phyloP scores from a whole-genome alignment of 2,113 vertebrate genomes.

The Microcebus murinus region DNA sequence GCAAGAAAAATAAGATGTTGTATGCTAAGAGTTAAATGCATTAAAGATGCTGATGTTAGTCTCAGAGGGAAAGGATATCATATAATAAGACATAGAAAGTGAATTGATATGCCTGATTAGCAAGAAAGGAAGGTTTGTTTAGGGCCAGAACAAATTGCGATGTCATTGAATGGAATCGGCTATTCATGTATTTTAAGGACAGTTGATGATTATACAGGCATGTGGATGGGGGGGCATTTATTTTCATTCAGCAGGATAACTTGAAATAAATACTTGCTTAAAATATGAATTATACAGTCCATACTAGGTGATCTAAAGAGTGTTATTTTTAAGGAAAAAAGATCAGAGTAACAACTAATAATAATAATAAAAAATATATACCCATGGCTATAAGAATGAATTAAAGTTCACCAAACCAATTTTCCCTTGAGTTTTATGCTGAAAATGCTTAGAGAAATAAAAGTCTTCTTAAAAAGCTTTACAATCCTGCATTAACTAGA shows the following conservation, averaged over 20 bases:
- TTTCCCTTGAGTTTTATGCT: not conserved
- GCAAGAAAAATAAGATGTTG: too few species aligned
- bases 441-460: not conserved
- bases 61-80: too few species aligned
- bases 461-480: not conserved
- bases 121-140: not conserved
- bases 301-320: not conserved
- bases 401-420: not conserved
- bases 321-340: not conserved
- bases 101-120: fast-evolving
- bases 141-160: not conserved
- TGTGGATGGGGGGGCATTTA: fast-evolving
- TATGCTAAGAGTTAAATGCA: not conserved
- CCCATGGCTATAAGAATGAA: not conserved
- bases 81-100: too few species aligned
- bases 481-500: not conserved
- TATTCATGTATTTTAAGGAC: too few species aligned
- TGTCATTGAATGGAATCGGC: too few species aligned
- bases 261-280: not conserved
- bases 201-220: fast-evolving
- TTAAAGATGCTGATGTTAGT: too few species aligned
- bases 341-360: too few species aligned
- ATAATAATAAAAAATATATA: not conserved
- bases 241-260: not conserved
- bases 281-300: too few species aligned